These are phyloP conservation scores for Hormiphora californensis DNA, from an alignment of 37 sponge, comb jelly and placozoan species.

Conservation along the genomic window DNA sequence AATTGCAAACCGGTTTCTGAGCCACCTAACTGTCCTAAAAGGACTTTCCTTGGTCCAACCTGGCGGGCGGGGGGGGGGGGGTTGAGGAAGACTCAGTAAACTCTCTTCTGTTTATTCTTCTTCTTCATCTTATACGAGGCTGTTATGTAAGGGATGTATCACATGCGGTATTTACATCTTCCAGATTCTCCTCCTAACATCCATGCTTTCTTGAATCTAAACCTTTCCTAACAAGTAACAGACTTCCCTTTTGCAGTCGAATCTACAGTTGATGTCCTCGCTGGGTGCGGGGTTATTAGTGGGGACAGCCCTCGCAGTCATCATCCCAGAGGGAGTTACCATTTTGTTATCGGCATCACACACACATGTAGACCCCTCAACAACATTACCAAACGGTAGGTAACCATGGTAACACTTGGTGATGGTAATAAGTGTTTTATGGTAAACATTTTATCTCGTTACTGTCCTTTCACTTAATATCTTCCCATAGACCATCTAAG, in stretches of 20 bases:
- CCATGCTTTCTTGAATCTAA: not conserved
- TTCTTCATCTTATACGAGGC: not conserved
- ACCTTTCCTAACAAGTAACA: not conserved
- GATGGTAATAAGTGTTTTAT: not conserved
- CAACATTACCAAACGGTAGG: too few species aligned
- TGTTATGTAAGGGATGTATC: too few species aligned
- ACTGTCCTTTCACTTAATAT: too few species aligned
- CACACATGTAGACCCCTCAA: too few species aligned
- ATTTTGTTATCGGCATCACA: conserved; percentile 57
- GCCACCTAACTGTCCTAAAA: too few species aligned
- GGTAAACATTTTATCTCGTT: too few species aligned
- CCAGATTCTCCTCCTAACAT: not conserved
- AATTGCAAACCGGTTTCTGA: too few species aligned
- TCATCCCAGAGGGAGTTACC: conserved; percentile 96
- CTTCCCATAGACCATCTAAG: too few species aligned
- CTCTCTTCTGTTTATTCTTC: not conserved
- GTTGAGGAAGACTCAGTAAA: not conserved
- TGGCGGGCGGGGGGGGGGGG: too few species aligned
- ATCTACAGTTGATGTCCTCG: conserved; percentile 68
- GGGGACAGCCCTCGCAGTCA: conserved; percentile 95
- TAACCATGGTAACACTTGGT: not conserved
- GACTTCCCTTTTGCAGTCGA: conserved; percentile 57
- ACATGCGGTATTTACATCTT: too few species aligned
- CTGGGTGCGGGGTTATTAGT: conserved; percentile 94
- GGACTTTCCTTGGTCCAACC: too few species aligned